phyloP scores from a whole-genome alignment of 1,140 invertebrate genomes.

The Aphelenchoides fujianensis region DNA sequence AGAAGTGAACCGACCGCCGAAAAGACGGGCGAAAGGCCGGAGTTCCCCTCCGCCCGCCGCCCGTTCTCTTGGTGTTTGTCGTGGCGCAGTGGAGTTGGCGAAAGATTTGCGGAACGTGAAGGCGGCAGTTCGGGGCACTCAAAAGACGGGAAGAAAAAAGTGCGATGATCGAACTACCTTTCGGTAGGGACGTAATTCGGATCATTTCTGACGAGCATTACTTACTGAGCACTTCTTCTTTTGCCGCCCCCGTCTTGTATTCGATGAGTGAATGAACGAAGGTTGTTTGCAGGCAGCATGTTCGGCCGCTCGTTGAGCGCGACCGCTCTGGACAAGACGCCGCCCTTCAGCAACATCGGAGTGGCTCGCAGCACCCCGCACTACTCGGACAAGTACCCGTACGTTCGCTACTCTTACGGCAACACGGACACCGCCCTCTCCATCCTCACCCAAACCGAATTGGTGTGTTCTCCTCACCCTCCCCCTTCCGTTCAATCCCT shows the following conservation, averaged over 20 bases:
- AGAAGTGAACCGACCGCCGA: too few relatives aligned
- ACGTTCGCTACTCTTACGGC: constrained; percentile 42
- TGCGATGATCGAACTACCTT: not conserved
- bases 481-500: not conserved
- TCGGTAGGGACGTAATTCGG: constrained; percentile 24
- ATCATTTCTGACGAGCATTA: constrained; percentile 13
- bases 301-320: constrained; percentile 33
- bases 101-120: not conserved
- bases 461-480: constrained; percentile 12
- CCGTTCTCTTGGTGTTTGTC: not conserved
- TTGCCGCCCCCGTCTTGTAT: not conserved
- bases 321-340: constrained; percentile 31
- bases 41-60: not conserved
- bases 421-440: constrained; percentile 34
- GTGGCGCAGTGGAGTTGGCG: not conserved
- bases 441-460: constrained; percentile 37
- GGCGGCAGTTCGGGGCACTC: not conserved
- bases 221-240: constrained; percentile 15
- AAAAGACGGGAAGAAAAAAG: not conserved
- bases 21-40: not conserved
- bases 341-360: constrained; percentile 35
- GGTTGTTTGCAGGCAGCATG: constrained; percentile 12
- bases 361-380: constrained; percentile 39
- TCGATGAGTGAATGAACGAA: not conserved
- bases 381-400: constrained; percentile 44